These are phyloP conservation scores for Catostomus latipinnis DNA, from an alignment of 2,797 vertebrate species.

Conservation along the genomic window DNA sequence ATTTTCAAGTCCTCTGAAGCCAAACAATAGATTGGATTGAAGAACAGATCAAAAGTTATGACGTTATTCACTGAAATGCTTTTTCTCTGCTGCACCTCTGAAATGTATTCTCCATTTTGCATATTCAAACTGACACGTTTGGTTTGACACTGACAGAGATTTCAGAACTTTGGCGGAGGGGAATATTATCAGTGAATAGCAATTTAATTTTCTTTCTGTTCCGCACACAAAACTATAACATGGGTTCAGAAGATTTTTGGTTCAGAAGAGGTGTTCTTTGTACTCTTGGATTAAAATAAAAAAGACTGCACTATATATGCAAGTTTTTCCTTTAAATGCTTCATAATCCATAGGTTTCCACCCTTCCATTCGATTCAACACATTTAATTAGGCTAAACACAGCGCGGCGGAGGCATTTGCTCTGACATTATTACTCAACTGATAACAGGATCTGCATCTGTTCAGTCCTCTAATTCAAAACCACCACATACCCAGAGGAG, in stretches of 20 bases:
- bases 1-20: too few species aligned
- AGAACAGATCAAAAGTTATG: too few species aligned
- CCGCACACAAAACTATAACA: too few species aligned
- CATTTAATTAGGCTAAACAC: slow-evolving; percentile 60
- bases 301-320: slow-evolving; percentile 26
- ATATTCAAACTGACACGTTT: too few species aligned
- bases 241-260: neutral
- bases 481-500: slow-evolving; percentile 51
- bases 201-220: too few species aligned
- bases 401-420: slow-evolving; percentile 49
- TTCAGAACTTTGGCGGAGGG: too few species aligned
- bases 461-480: slow-evolving; percentile 58
- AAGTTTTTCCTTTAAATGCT: slow-evolving; percentile 35
- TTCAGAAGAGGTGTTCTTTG: neutral
- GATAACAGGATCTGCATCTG: slow-evolving; percentile 60
- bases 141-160: too few species aligned
- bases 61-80: too few species aligned
- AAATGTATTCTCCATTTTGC: too few species aligned
- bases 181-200: too few species aligned
- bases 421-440: slow-evolving; percentile 55
- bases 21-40: too few species aligned
- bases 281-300: slow-evolving; percentile 10
- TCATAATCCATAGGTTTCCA: slow-evolving; percentile 34
- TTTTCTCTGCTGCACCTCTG: too few species aligned
- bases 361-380: slow-evolving; percentile 33